Evolutionary conservation across 2,113 vertebrate genomes (phyloP).

Genomic region (Vombatus ursinus): DNA sequence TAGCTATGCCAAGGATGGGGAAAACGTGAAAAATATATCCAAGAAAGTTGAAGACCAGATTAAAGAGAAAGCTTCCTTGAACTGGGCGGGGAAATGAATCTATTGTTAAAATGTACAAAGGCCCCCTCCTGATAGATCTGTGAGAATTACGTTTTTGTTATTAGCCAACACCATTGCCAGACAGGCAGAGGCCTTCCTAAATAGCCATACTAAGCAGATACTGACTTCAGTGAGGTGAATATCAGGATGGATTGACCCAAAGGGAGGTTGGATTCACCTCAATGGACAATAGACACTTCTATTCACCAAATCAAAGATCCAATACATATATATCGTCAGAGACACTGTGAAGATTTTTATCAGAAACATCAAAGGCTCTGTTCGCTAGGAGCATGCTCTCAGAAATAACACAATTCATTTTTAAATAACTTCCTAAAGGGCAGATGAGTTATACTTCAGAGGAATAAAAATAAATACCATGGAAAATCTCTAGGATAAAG

Average conservation of each 20-base stretch:
- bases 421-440: neutral
- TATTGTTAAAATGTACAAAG: too few relatives aligned
- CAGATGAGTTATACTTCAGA: neutral
- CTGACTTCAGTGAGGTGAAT: neutral
- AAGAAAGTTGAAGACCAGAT: too few relatives aligned
- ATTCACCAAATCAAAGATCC: neutral
- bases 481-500: neutral
- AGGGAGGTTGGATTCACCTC: neutral
- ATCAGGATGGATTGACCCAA: neutral
- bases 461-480: neutral
- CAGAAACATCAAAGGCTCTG: neutral
- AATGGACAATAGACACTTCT: neutral
- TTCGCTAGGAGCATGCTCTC: neutral
- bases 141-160: too few relatives aligned
- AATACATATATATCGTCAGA: neutral
- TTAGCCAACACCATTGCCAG: neutral
- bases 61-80: too few relatives aligned
- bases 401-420: neutral
- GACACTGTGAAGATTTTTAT: constrained; percentile 1
- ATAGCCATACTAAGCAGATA: neutral
- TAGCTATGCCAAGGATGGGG: too few relatives aligned
- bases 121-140: too few relatives aligned
- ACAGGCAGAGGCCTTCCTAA: neutral
- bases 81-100: too few relatives aligned
- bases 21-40: too few relatives aligned